Evolutionary conservation across 35 echinoderm and acorn worm genomes (phyloP), one percentile per base, ranked within the genome.

Genomic region (Lytechinus variegatus): DNA sequence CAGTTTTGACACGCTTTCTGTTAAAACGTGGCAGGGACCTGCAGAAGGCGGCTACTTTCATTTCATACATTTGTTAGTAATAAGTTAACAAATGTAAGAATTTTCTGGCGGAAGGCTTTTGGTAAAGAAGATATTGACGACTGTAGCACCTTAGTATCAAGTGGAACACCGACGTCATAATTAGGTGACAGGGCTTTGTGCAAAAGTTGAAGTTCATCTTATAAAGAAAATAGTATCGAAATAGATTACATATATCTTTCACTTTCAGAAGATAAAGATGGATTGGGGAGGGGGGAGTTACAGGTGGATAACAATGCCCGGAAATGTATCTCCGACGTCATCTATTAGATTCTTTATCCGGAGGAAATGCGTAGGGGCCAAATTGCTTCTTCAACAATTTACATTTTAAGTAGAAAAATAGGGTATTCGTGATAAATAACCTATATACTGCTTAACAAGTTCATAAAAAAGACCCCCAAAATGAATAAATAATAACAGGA

Each of bases 321-420:
- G 66, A 79, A 79, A 79, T 79, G 66, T 6, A 79, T 7, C 3
- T 79, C 66, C 66, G 19, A 24, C 66, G 66, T 79, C 66, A 79
- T 21, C n/a, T 72, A 72, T 79, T 16, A 24, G 16, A 79, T 79
- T 79, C n/a, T 27, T 79, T n/a, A 79, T 16, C 66, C n/a, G 66
- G 66, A 24, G 16, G 66, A 79, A 79, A 79, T 24, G n/a, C 12
- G 66, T 79, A 79, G 4, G 9, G 56, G 56, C 66, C 66, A 79
- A 79, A 79, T 79, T 79, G 66, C 66, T 79, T 79, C 33, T 79
- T 79, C 66, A 79, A 79, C n/a, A 24, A 79, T 79, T 79, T 79
- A 16, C 66, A 79, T 79, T 24, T 79, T 24, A 79, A 14, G 19
- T 79, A 16, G 66, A 24, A 79, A 79, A 79, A 79, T 3, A 24